Evolutionary conservation across 2,113 vertebrate genomes (phyloP).

Genomic region (Nematolebias whitei): DNA sequence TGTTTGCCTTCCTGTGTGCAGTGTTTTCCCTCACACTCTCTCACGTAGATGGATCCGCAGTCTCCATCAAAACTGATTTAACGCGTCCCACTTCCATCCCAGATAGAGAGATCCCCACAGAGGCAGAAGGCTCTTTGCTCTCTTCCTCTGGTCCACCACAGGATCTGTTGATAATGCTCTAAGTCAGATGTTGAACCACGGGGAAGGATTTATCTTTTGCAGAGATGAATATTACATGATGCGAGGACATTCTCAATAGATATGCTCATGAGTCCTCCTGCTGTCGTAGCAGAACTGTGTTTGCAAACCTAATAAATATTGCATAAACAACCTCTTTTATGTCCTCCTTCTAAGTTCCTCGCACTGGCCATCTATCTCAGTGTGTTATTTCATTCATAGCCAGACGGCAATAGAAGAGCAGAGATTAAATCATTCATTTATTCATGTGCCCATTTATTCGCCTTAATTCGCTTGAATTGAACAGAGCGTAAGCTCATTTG

Average conservation of each 20-base stretch:
- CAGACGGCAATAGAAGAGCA: slow-evolving; percentile 4
- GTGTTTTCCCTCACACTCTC: slow-evolving; percentile 59
- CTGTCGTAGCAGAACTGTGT: slow-evolving; percentile 29
- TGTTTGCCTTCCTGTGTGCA: slow-evolving; percentile 62
- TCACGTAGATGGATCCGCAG: slow-evolving; percentile 46
- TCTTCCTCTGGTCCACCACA: neutral
- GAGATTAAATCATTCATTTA: slow-evolving; percentile 45
- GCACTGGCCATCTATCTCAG: slow-evolving; percentile 42
- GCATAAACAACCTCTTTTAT: slow-evolving; percentile 47
- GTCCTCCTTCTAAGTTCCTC: slow-evolving; percentile 38
- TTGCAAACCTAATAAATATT: slow-evolving; percentile 55
- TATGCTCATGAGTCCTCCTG: slow-evolving; percentile 31
- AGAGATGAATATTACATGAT: slow-evolving; percentile 46
- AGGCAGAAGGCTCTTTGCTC: slow-evolving; percentile 12
- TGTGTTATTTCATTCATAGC: slow-evolving; percentile 27
- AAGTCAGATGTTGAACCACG: slow-evolving; percentile 29
- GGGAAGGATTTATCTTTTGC: slow-evolving; percentile 27
- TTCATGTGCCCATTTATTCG: slow-evolving; percentile 33
- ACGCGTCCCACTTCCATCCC: slow-evolving; percentile 52
- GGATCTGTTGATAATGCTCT: slow-evolving; percentile 28
- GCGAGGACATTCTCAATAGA: slow-evolving; percentile 37
- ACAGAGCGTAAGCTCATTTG: slow-evolving; percentile 17
- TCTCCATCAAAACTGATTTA: slow-evolving; percentile 57
- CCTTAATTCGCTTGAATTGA: slow-evolving; percentile 34
- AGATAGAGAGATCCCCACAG: slow-evolving; percentile 16